phyloP scores from a whole-genome alignment of 2,888 invertebrate genomes.

The Agelastica alni region DNA sequence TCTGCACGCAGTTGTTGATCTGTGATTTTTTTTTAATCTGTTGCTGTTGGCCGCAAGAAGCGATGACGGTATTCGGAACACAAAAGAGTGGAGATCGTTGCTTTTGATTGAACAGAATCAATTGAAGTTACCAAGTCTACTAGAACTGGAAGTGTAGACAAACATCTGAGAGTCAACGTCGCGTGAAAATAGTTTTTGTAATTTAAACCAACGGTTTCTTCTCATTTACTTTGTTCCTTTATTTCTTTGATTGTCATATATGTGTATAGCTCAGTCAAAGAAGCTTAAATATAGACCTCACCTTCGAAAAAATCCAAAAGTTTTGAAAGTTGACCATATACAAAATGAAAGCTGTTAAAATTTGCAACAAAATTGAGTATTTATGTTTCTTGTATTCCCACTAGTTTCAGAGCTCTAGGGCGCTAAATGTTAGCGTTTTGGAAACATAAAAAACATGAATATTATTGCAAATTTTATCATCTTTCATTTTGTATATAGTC shows the following conservation, averaged over 20 bases:
- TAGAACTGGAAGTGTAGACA: slow-evolving; percentile 1
- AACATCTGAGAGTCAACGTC: background rate
- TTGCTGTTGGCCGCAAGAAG: background rate
- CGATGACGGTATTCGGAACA: background rate
- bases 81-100: slow-evolving; percentile 7
- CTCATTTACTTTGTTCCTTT: background rate
- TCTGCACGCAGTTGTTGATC: slow-evolving; percentile 16
- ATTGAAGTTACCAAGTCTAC: slow-evolving; percentile 8
- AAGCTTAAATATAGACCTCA: no score
- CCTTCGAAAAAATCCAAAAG: no score
- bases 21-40: slow-evolving; percentile 4
- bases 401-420: no score
- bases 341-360: no score
- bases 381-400: no score
- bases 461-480: no score
- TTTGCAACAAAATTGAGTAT: no score
- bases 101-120: slow-evolving; percentile 5
- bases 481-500: no score
- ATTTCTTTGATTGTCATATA: background rate
- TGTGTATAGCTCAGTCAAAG: no score
- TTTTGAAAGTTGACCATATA: no score
- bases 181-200: slow-evolving; percentile 2
- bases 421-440: no score
- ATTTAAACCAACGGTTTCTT: background rate
- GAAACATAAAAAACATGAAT: no score